These are phyloP conservation scores for Oryctes rhinoceros DNA, from an alignment of 1,140 invertebrate species.

Conservation along the genomic window DNA sequence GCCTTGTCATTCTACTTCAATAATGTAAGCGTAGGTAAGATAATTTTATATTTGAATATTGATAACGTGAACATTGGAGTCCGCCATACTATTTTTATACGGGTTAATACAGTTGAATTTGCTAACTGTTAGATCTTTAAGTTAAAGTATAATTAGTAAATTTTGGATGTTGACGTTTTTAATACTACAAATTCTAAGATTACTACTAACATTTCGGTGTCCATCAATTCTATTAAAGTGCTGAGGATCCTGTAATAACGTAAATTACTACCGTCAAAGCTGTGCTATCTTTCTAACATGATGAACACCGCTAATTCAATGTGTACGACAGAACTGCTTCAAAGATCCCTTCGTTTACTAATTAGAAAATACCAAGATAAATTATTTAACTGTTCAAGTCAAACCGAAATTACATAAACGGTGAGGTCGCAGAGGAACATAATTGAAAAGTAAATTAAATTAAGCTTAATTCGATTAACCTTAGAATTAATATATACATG, in stretches of 20 bases:
- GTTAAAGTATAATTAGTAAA: too few relatives aligned
- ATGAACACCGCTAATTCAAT: background rate
- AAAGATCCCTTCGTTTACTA: background rate
- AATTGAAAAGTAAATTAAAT: conserved; percentile 6
- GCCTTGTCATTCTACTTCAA: background rate
- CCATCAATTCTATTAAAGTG: too few relatives aligned
- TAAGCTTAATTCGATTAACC: background rate
- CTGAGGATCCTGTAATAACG: background rate
- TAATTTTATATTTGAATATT: background rate
- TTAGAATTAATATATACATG: background rate
- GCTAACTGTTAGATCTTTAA: too few relatives aligned
- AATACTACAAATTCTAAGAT: too few relatives aligned
- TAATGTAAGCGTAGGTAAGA: background rate
- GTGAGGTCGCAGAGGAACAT: background rate
- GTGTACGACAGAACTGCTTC: background rate
- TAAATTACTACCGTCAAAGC: background rate
- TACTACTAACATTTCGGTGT: too few relatives aligned
- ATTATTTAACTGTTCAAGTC: background rate
- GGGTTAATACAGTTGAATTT: too few relatives aligned
- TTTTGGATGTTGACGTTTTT: too few relatives aligned
- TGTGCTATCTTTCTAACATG: background rate
- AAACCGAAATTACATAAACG: background rate
- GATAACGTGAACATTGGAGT: background rate
- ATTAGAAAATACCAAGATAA: background rate
- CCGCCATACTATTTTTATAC: background rate